These are phyloP conservation scores for Papilio dardanus DNA, from an alignment of 1,140 invertebrate species.

Conservation along the genomic window DNA sequence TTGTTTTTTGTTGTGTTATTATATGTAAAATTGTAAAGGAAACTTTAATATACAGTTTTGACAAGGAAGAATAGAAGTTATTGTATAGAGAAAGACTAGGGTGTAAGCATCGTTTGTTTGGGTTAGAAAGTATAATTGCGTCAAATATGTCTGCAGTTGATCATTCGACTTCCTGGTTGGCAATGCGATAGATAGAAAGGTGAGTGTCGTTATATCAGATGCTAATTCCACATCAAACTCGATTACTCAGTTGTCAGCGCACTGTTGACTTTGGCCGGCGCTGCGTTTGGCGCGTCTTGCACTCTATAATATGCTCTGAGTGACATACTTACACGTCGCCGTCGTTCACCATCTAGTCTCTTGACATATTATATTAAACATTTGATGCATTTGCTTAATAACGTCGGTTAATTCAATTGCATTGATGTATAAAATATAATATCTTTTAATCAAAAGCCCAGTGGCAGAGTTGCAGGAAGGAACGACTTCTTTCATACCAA, in stretches of 20 bases:
- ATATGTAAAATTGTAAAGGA: background rate
- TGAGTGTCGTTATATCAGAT: conserved; percentile 12
- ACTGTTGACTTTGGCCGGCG: conserved; percentile 22
- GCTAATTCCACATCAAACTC: conserved; percentile 35
- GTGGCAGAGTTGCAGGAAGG: background rate
- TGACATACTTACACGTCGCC: background rate
- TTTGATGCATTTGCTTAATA: background rate
- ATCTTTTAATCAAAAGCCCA: background rate
- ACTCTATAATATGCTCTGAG: background rate
- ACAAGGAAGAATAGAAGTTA: too few relatives aligned
- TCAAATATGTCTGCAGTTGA: background rate
- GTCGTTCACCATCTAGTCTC: background rate
- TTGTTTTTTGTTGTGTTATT: background rate
- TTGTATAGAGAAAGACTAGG: background rate
- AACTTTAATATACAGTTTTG: background rate
- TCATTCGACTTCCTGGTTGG: background rate
- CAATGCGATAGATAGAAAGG: background rate
- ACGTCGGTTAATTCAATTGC: background rate
- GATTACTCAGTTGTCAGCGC: conserved; percentile 39
- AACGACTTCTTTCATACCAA: too few relatives aligned
- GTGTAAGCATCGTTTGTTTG: background rate
- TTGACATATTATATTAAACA: background rate
- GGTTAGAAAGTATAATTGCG: background rate
- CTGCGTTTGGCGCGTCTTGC: background rate
- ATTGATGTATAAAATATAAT: background rate